A percentile compares a stretch with the other conserved stretches of the same genome.
Conservation (phyloP, 53 echinoderm and acorn worm species). For the Paracentrotus lividus region DNA sequence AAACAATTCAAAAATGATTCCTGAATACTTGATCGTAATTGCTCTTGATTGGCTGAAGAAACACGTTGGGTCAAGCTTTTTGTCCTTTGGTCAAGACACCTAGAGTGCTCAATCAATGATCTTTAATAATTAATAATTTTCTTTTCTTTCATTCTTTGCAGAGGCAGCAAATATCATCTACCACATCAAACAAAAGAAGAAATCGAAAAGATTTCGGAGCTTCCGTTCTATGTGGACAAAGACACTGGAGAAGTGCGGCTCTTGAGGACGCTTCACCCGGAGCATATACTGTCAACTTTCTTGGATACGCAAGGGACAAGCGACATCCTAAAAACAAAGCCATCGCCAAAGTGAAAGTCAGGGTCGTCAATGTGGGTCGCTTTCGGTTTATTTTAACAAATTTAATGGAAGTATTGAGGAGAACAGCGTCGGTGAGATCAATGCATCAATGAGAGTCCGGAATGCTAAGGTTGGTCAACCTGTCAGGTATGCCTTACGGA, state of each 20-base stretch:
- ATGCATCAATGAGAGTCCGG: conserved; percentile 70
- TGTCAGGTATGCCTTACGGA: conserved; percentile 59
- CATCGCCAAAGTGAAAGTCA: conserved; percentile 61
- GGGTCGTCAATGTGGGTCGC: conserved; percentile 67
- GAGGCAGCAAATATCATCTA: conserved; percentile 64
- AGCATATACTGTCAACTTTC: conserved; percentile 64
- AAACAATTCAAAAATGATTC: no score
- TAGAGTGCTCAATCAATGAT: background rate
- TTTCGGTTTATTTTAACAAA: conserved; percentile 69
- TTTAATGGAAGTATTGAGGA: conserved; percentile 77
- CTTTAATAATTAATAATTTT: background rate
- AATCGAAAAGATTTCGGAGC: background rate
- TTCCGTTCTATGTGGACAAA: conserved; percentile 39
- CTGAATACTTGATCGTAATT: no score
- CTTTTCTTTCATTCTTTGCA: conserved; percentile 18
- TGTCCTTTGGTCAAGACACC: no score
- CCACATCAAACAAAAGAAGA: conserved; percentile 52
- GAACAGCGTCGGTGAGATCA: conserved; percentile 74
- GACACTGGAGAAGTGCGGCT: conserved; percentile 71
- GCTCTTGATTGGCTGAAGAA: no score
- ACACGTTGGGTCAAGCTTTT: no score
- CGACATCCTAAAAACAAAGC: conserved; percentile 74
- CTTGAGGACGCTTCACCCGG: conserved; percentile 66
- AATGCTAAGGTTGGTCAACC: conserved; percentile 63
- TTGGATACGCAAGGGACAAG: conserved; percentile 73